These are phyloP conservation scores for Engraulis encrasicolus DNA, from an alignment of 2,113 vertebrate species.

Conservation along the genomic window DNA sequence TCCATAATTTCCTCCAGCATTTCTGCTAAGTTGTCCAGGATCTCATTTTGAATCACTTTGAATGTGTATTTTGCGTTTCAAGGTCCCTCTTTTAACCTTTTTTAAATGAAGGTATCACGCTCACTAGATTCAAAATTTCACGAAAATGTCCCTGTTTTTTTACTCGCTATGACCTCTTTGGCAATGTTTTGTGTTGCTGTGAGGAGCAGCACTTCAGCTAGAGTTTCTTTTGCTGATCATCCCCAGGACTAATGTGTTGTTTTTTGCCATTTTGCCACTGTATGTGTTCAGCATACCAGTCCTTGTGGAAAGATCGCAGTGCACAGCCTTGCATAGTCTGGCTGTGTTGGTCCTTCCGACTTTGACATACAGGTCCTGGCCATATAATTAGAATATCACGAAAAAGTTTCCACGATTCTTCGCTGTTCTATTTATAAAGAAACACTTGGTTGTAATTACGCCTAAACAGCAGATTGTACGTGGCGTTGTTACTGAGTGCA, in stretches of 20 bases:
- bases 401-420: no score
- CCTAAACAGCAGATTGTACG: no score
- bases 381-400: no score
- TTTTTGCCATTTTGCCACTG: background rate
- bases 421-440: no score
- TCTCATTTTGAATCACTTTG: conserved; percentile 40
- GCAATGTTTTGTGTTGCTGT: conserved; percentile 31
- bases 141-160: background rate
- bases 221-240: background rate
- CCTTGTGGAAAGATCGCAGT: background rate
- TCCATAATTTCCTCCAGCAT: conserved; percentile 16
- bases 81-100: background rate
- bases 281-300: background rate
- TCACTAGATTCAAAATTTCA: no score
- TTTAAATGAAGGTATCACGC: background rate
- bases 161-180: conserved; percentile 2
- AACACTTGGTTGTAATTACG: no score
- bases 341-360: background rate
- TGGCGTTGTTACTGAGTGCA: no score
- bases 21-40: conserved; percentile 28
- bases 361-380: no score
- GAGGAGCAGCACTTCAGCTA: conserved; percentile 25
- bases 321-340: background rate
- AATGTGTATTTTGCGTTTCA: conserved; percentile 42
- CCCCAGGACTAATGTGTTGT: background rate